Percentiles rank a stretch among this genome's conserved stretches.
Conservation (phyloP, 2,113 vertebrate species). For the Barnardius zonarius region DNA sequence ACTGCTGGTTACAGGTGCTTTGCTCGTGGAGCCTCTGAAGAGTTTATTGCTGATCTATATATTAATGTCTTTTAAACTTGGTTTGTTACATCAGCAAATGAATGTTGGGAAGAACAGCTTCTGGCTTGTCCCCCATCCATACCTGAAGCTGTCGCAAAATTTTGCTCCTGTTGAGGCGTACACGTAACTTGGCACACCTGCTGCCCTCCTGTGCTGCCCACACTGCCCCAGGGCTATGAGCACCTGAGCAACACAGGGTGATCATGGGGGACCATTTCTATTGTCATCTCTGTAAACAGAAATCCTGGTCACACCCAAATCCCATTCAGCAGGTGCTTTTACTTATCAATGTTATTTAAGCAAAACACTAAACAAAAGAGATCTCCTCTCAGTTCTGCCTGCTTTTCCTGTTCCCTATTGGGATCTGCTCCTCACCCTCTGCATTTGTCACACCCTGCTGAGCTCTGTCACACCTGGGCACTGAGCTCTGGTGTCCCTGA, state of each 20-base stretch:
- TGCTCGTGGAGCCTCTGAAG: background rate
- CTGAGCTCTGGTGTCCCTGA: background rate
- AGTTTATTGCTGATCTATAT: background rate
- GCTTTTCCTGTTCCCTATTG: fast-evolving
- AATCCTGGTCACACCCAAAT: fast-evolving
- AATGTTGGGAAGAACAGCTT: background rate
- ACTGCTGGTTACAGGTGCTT: background rate
- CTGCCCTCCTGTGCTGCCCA: background rate
- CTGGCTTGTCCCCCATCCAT: fast-evolving
- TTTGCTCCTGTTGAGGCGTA: background rate
- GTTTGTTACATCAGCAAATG: background rate
- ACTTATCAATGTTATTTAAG: background rate
- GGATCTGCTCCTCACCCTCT: background rate
- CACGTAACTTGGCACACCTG: fast-evolving
- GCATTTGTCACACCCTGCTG: fast-evolving
- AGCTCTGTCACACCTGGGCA: background rate
- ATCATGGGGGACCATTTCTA: fast-evolving
- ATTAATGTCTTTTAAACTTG: background rate
- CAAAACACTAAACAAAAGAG: background rate
- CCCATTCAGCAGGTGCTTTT: background rate
- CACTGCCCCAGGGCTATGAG: fast-evolving
- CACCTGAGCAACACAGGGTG: fast-evolving
- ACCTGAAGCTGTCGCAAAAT: background rate
- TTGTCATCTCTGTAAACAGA: background rate
- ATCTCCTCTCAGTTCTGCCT: background rate